Evolutionary conservation across 2,113 vertebrate species (phyloP).

Genomic region (Mola mola): DNA sequence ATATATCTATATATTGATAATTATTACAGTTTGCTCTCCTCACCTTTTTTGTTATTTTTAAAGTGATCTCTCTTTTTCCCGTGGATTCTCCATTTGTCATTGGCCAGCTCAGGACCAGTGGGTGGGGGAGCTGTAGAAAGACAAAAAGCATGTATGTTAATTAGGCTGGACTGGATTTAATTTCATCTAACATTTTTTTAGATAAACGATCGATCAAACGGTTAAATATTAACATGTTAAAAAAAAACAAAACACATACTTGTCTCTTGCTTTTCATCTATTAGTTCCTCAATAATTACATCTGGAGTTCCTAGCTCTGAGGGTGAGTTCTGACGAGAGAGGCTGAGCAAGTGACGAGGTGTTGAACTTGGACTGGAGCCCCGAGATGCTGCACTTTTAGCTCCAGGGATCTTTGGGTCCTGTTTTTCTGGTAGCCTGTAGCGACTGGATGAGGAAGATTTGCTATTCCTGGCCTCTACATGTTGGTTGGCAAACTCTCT

Average conservation of each 20-base stretch:
- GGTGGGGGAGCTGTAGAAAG: conserved; percentile 29
- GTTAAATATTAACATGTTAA: background rate
- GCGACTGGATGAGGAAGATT: conserved; percentile 1
- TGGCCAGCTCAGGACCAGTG: conserved; percentile 54
- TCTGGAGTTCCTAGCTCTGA: conserved; percentile 64
- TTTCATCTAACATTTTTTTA: background rate
- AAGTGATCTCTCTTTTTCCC: conserved; percentile 6
- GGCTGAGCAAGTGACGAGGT: background rate
- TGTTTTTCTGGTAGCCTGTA: conserved; percentile 11
- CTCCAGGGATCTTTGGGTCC: conserved; percentile 22
- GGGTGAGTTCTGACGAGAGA: background rate
- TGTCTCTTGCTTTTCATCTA: conserved; percentile 71
- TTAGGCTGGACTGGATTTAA: background rate
- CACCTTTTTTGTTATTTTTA: conserved; percentile 29
- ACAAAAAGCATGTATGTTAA: background rate
- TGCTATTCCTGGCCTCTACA: background rate
- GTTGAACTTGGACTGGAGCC: conserved; percentile 1
- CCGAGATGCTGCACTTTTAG: background rate
- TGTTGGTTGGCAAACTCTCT: conserved; percentile 11
- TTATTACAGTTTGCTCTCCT: background rate
- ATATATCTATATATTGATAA: background rate
- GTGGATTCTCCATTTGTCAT: conserved; percentile 9
- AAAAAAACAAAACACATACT: conserved; percentile 16
- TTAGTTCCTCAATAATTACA: conserved; percentile 86
- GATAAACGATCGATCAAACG: background rate